These are phyloP conservation scores for Orientallactaga bullata DNA, from an alignment of 2,113 vertebrate species.

Conservation along the genomic window DNA sequence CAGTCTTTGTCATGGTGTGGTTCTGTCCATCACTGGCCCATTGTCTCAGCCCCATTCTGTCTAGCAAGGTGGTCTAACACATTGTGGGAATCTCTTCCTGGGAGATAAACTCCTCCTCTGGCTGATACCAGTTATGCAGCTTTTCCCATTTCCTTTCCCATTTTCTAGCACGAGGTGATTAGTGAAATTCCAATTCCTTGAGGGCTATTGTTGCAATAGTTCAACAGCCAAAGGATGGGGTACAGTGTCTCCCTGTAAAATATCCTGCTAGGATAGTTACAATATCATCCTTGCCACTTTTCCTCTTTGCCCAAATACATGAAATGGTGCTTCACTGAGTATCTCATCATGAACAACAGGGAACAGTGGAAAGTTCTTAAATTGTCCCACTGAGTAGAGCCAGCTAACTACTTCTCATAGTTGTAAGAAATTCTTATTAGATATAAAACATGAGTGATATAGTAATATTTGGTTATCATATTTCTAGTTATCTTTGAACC, in stretches of 20 bases:
- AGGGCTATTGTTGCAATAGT: neutral
- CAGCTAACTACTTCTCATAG: neutral
- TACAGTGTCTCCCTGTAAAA: neutral
- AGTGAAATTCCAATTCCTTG: neutral
- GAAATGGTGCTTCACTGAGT: neutral
- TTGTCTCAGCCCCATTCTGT: neutral
- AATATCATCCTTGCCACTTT: neutral
- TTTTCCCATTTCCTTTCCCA: neutral
- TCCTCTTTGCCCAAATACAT: neutral
- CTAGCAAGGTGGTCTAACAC: neutral
- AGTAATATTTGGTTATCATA: conserved; percentile 22
- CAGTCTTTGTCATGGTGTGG: neutral
- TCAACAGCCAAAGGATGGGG: neutral
- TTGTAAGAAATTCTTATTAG: conserved; percentile 23
- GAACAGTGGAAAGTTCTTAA: neutral
- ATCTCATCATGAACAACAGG: neutral
- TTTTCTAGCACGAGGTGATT: neutral
- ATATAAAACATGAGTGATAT: neutral
- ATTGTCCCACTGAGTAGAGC: neutral
- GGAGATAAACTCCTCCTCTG: neutral
- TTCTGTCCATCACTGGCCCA: neutral
- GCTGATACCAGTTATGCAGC: neutral
- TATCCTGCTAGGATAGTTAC: neutral
- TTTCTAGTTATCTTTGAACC: conserved; percentile 21
- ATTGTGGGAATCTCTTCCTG: neutral